Percentiles rank a stretch among this genome's conserved stretches.
These are phyloP conservation scores for Ametastegia equiseti DNA, from an alignment of 2,888 invertebrate species.

Conservation along the genomic window DNA sequence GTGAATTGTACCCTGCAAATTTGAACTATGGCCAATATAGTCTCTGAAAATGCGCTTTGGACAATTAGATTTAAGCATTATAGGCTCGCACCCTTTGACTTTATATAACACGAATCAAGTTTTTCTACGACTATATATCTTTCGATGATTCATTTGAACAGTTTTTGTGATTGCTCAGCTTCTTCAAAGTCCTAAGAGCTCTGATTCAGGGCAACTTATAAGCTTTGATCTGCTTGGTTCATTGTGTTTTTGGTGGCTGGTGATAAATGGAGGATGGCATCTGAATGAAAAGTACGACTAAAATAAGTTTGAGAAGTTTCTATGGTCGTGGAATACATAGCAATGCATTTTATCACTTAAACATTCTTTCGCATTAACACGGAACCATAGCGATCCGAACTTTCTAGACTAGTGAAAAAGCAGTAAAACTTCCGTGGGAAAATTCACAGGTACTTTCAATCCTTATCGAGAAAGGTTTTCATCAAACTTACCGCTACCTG, in stretches of 20 bases:
- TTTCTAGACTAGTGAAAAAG: constrained; percentile 36
- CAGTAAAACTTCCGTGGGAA: constrained; percentile 9
- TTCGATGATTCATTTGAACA: not conserved
- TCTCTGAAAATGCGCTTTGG: too few relatives aligned
- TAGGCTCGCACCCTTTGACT: too few relatives aligned
- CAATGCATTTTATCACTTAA: constrained; percentile 46
- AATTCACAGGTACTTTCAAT: constrained; percentile 11
- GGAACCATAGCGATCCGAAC: not conserved
- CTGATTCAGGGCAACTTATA: not conserved
- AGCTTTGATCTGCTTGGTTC: not conserved
- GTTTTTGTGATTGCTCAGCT: not conserved
- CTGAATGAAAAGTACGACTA: not conserved
- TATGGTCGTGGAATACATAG: constrained; percentile 11
- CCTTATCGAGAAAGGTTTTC: constrained; percentile 36
- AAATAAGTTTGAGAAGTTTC: constrained; percentile 23
- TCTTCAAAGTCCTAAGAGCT: not conserved
- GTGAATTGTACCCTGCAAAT: too few relatives aligned
- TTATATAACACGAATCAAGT: too few relatives aligned
- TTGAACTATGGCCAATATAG: too few relatives aligned
- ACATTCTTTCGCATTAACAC: constrained; percentile 41
- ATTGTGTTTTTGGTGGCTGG: not conserved
- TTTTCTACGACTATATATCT: too few relatives aligned
- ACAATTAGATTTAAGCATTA: too few relatives aligned
- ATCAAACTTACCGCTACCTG: not conserved
- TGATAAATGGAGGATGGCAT: not conserved